Conservation (phyloP, 2,113 vertebrate species). For the Scomber scombrus region DNA sequence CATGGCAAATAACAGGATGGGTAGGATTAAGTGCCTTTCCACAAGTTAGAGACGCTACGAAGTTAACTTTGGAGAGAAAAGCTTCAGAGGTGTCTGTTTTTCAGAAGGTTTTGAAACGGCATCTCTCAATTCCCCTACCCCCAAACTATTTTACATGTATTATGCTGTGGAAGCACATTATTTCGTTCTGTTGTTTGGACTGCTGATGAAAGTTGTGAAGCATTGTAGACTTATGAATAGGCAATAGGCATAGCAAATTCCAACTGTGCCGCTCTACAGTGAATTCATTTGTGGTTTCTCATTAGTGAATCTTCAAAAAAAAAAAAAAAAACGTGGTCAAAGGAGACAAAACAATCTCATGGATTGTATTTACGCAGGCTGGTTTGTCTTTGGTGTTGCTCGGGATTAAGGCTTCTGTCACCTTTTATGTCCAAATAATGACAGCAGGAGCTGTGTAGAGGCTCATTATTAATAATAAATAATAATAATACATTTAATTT, state of each 20-base stretch:
- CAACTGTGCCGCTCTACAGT: constrained; percentile 25
- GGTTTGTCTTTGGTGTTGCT: constrained; percentile 58
- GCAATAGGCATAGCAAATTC: constrained; percentile 48
- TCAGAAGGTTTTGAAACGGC: constrained; percentile 14
- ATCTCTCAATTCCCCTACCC: constrained; percentile 10
- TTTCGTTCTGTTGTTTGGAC: constrained; percentile 57
- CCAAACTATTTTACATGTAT: constrained; percentile 47
- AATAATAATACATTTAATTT: no score
- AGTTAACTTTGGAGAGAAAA: not conserved
- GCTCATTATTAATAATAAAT: constrained; percentile 64
- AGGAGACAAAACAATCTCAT: constrained; percentile 55
- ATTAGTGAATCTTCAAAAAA: constrained; percentile 55
- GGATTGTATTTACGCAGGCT: constrained; percentile 44
- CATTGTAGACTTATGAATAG: constrained; percentile 59
- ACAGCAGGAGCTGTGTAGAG: constrained; percentile 67
- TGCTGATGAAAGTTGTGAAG: constrained; percentile 54
- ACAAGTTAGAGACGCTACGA: not conserved
- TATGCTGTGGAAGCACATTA: constrained; percentile 33
- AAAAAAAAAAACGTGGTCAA: constrained; percentile 14
- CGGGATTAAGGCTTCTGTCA: constrained; percentile 49
- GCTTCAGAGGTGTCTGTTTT: constrained; percentile 18
- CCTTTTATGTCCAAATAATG: constrained; percentile 60
- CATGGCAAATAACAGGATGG: constrained; percentile 31
- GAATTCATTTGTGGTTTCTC: constrained; percentile 61
- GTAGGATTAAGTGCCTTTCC: constrained; percentile 11